Base-by-base conservation (phyloP, 2,797 vertebrate genomes). In the Telmatherina bonti region DNA sequence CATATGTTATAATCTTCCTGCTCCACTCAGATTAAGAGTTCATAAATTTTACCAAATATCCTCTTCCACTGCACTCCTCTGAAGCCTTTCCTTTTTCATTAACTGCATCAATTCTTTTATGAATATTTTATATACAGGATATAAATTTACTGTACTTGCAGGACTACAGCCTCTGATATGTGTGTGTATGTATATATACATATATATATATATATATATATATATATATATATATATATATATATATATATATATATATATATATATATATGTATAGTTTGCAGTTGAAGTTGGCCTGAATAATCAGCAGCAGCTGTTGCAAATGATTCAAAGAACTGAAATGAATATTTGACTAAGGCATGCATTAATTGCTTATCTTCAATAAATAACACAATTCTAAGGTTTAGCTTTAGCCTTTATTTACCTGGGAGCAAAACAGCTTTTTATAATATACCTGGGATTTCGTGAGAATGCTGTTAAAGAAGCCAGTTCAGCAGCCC, bases 341-440 rank as follows among this genome's bases (percentile, higher is more conserved):
- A n/a, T 30, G 20, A 35, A 75, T 61, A 54, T 35, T 12, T 18
- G 3, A 5, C 45, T 22, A 26, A 35, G 29, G 24, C 13, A 4
- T 57, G 16, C 11, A 62, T 53, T 62, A 58, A 73, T 73, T 11
- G 0, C 51, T 75, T 55, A 35, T 0, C 51, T 72, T 55, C 31
- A 74, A 72, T 70, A 24, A 70, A 62, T 22, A 41, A 35, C 57
- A 63, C 26, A 36, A 73, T 58, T 52, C 73, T 45, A 66, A 52
- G 38, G n/a, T n/a, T n/a, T 20, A 26, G 30, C 57, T 74, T 78
- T 78, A 77, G 81, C 82, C 70, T 79, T 85, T 54, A 71, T 24
- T 5, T 30, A 77, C 41, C 36, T 75, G 64, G 54, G 58, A 57
- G 61, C 58, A 22, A 76, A 49, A 62, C 81, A 81, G 58, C 72